phyloP scores from a whole-genome alignment of 1,140 invertebrate genomes.

The Zaprionus africanus region DNA sequence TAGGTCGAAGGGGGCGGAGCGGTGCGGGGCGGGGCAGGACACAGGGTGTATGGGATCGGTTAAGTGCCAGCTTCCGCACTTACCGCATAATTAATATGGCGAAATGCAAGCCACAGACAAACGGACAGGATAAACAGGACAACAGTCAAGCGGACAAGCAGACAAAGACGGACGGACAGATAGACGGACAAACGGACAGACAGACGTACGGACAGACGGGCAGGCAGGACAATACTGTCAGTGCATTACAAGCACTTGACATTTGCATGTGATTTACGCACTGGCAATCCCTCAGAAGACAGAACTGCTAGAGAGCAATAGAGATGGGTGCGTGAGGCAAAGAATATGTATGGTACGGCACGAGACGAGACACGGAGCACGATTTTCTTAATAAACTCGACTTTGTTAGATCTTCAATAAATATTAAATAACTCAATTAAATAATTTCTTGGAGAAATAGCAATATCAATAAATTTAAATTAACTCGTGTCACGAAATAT shows the following conservation, averaged over 20 bases:
- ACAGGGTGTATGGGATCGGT: constrained; percentile 24
- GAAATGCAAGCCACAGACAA: constrained; percentile 51
- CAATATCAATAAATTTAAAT: background rate
- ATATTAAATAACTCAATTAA: background rate
- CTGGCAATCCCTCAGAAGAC: constrained; percentile 42
- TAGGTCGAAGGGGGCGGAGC: background rate
- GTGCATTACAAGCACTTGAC: constrained; percentile 58
- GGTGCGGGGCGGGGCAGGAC: background rate
- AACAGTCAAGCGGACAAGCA: constrained; percentile 15
- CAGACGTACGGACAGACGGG: constrained; percentile 26
- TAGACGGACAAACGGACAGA: constrained; percentile 23
- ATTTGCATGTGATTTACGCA: constrained; percentile 79
- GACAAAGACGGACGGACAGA: constrained; percentile 30
- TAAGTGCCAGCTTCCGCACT: constrained; percentile 56
- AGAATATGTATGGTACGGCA: background rate
- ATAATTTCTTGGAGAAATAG: background rate
- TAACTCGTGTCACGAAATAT: background rate
- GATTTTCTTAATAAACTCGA: background rate
- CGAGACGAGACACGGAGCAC: background rate
- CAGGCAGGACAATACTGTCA: constrained; percentile 59
- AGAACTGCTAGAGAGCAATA: background rate
- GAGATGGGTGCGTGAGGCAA: constrained; percentile 27
- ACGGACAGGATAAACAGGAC: constrained; percentile 31
- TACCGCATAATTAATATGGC: constrained; percentile 76
- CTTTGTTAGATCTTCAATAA: background rate